A percentile compares a stretch with the other conserved stretches of the same genome.
phyloP scores from a whole-genome alignment of 2,113 vertebrate genomes.

The Haemorhous mexicanus region DNA sequence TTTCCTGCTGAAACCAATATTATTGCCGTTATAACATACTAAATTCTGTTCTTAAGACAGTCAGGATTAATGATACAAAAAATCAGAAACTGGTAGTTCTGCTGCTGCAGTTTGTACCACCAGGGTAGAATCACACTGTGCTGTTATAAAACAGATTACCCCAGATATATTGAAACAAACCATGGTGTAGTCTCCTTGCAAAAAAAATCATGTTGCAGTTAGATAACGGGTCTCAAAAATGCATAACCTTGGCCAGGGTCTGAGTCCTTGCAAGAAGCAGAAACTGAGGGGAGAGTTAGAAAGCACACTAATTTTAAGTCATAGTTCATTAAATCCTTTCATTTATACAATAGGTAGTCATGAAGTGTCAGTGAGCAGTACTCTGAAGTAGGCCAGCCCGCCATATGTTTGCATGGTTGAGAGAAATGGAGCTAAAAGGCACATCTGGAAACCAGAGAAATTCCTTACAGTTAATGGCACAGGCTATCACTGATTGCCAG shows the following conservation, averaged over 20 bases:
- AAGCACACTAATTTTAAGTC: not conserved
- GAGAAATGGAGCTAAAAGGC: not conserved
- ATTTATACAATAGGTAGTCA: not conserved
- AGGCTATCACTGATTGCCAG: not conserved
- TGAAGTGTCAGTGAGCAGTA: not conserved
- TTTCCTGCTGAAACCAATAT: not conserved
- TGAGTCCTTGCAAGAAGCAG: not conserved
- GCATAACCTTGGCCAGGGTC: not conserved
- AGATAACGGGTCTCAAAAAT: not conserved
- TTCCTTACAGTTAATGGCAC: not conserved
- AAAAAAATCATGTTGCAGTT: not conserved
- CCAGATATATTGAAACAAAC: not conserved
- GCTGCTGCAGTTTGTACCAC: not conserved
- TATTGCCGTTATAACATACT: not conserved
- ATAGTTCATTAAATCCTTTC: not conserved
- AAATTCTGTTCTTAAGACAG: not conserved
- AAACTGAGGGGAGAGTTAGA: not conserved
- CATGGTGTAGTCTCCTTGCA: not conserved
- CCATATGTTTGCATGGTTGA: not conserved
- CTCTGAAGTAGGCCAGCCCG: not conserved
- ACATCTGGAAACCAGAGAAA: not conserved
- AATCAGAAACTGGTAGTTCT: not conserved
- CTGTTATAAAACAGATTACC: not conserved
- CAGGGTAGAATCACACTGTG: not conserved
- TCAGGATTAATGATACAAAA: not conserved